A percentile compares a stretch with the other conserved stretches of the same genome.
These are phyloP conservation scores for Poecile atricapillus DNA, from an alignment of 2,113 vertebrate genomes.

Conservation along the genomic window DNA sequence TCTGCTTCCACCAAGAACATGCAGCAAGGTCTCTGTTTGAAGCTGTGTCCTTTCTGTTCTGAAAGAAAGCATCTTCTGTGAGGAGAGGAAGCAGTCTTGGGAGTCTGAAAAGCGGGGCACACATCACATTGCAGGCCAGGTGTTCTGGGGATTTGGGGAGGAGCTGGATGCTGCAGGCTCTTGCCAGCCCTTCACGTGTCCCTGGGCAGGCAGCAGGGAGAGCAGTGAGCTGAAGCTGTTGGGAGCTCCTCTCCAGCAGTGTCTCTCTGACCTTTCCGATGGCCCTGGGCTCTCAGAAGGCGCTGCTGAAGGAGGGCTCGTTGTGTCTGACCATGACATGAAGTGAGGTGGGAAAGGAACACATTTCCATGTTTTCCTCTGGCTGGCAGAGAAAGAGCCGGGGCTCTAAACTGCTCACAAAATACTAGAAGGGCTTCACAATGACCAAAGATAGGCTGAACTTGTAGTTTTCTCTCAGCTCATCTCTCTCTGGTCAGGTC, in stretches of 20 bases:
- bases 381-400: background rate
- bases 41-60: background rate
- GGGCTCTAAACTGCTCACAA: background rate
- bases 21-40: background rate
- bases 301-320: background rate
- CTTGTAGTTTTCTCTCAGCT: background rate
- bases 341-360: rapidly evolving
- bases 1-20: background rate
- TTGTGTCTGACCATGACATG: rapidly evolving
- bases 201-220: rapidly evolving
- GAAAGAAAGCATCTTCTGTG: background rate
- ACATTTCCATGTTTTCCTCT: rapidly evolving
- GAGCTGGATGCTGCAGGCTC: rapidly evolving
- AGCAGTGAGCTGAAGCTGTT: background rate
- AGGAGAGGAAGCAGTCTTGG: background rate
- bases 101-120: background rate
- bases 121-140: too few relatives aligned
- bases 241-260: background rate
- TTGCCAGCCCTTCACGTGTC: rapidly evolving
- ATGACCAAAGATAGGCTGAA: background rate
- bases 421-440: background rate
- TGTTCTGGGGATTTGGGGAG: background rate
- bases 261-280: background rate
- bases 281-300: background rate
- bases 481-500: background rate